Percentiles rank a stretch among this genome's conserved stretches.
phyloP scores from a whole-genome alignment of 2,113 vertebrate genomes.

The Helogale parvula region DNA sequence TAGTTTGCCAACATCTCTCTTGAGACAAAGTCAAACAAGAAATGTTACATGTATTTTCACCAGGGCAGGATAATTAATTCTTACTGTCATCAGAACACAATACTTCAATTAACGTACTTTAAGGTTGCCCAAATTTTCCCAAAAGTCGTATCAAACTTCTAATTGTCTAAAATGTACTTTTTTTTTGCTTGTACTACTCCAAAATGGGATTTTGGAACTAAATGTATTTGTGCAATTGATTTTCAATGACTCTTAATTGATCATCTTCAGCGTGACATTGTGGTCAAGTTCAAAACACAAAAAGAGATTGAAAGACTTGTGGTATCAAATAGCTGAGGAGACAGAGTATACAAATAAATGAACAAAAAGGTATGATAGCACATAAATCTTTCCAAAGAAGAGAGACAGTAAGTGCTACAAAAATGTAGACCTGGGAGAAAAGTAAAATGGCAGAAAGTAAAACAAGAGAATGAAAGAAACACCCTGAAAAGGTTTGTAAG shows the following conservation, averaged over 20 bases:
- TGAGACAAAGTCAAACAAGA: conserved; percentile 24
- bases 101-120: neutral
- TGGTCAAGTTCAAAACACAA: neutral
- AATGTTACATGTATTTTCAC: neutral
- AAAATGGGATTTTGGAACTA: conserved; percentile 1
- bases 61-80: neutral
- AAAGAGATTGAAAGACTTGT: neutral
- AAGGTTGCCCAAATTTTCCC: neutral
- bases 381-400: neutral
- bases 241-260: conserved; percentile 39
- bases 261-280: neutral
- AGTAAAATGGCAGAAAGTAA: neutral
- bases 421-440: neutral
- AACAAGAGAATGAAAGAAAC: conserved; percentile 24
- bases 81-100: neutral
- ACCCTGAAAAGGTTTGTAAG: neutral
- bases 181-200: neutral
- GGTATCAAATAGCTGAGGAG: neutral
- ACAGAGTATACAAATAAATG: neutral
- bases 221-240: neutral
- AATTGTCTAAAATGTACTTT: neutral
- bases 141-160: neutral
- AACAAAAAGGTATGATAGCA: neutral
- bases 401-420: neutral
- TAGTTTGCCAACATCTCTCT: neutral